Percentiles rank a stretch among this genome's conserved stretches.
Evolutionary conservation across 2,797 vertebrate species (phyloP).

Genomic region (Hafferia zeledoni): DNA sequence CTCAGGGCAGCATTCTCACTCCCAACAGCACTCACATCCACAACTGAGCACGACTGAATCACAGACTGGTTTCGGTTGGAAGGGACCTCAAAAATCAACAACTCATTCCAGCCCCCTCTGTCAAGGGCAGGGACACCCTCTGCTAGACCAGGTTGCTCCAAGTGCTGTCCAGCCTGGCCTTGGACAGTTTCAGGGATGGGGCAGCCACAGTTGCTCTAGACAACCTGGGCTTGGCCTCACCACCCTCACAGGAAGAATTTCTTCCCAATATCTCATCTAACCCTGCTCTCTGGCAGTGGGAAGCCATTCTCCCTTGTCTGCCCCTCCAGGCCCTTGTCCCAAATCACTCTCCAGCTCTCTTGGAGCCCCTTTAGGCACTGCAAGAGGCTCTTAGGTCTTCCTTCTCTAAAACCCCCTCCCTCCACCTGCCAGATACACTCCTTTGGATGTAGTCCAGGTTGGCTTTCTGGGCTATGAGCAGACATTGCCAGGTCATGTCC

Average conservation of each 20-base stretch:
- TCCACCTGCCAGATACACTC: fast-evolving
- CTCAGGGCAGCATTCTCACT: neutral
- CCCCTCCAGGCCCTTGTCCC: fast-evolving
- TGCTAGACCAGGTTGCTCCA: neutral
- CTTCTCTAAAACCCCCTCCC: neutral
- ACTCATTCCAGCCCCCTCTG: neutral
- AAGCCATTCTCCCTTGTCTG: neutral
- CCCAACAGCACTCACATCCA: neutral
- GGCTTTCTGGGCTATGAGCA: neutral
- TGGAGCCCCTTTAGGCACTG: neutral
- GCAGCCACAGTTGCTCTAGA: neutral
- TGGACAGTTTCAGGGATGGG: fast-evolving
- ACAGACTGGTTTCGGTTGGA: neutral
- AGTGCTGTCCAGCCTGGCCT: fast-evolving
- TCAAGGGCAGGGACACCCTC: neutral
- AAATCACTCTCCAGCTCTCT: neutral
- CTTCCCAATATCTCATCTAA: neutral
- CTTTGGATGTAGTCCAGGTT: neutral
- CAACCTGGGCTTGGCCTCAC: neutral
- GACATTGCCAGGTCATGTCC: no score
- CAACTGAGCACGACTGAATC: neutral
- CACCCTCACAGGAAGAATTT: neutral
- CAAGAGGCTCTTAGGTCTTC: neutral
- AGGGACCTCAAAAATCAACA: neutral
- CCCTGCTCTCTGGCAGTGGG: no score